Base-by-base conservation (phyloP, 2,113 vertebrate genomes). In the Lamprologus lemairii region DNA sequence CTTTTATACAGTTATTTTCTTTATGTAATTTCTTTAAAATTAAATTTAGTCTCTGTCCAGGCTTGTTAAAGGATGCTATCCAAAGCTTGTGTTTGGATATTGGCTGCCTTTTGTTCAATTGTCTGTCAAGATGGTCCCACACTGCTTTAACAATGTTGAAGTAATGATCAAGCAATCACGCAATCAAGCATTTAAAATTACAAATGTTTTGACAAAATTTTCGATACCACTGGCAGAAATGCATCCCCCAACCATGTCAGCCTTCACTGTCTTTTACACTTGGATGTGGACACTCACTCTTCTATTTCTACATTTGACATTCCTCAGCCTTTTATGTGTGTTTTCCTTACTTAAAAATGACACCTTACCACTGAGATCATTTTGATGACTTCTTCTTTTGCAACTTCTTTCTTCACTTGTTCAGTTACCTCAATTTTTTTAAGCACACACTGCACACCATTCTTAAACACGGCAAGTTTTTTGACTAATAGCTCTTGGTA, bases 391-490 rank as follows among this genome's bases (percentile, higher is more conserved):
- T 63, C 2, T 63, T 63, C 2, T 63, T 35, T 35, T 35, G 58
- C 31, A 35, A 63, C 58, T 63, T 63, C 1, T 63, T 63, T 63
- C 31, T 63, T 4, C 17, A n/a, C 58, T 63, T 63, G 31, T 63
- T 63, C 4, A 5, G 31, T 63, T 63, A 63, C 31, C 31, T 63
- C 28, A 63, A 10, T 7, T 63, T 63, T 31, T 63, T 63, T 19
- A 33, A 63, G 16, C 28, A 60, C 28, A 60, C 16, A 33, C 5
- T 60, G 57, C 28, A 60, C 57, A 33, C 57, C 57, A 60, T 60
- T 19, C 3, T 60, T 60, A 60, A 0, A 60, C 28, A 60, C 5
- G 0, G 16, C 57, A 60, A 0, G 57, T 60, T 33, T 33, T 60
- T 60, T 60, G 57, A 33, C 28, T 19, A 60, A 33, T 60, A 60